These are phyloP conservation scores for Bungarus multicinctus DNA, from an alignment of 2,113 vertebrate genomes.

Conservation along the genomic window DNA sequence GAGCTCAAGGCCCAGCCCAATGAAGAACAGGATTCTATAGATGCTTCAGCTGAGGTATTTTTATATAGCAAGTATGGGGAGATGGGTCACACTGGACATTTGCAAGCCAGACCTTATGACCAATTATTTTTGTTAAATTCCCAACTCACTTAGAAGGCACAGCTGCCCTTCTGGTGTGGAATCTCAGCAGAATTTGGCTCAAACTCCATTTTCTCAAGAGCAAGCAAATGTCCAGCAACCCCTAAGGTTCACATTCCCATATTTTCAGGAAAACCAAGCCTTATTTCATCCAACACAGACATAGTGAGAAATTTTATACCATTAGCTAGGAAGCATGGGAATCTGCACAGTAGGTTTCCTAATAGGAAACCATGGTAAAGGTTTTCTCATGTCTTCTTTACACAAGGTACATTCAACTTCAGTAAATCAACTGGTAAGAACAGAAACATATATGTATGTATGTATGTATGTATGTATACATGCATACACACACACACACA, in stretches of 20 bases:
- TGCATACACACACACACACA: background rate
- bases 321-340: slow-evolving; percentile 61
- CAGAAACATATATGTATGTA: too few species aligned
- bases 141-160: background rate
- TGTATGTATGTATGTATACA: too few species aligned
- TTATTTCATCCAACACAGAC: slow-evolving; percentile 62
- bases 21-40: rapidly evolving
- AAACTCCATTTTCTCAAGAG: background rate
- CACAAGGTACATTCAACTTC: background rate
- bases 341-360: background rate
- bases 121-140: background rate
- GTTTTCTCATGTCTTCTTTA: background rate
- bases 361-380: background rate
- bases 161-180: background rate
- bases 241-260: slow-evolving; percentile 71
- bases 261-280: slow-evolving; percentile 51
- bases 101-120: rapidly evolving
- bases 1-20: background rate
- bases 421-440: background rate
- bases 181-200: background rate
- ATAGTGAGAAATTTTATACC: slow-evolving; percentile 45
- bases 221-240: background rate
- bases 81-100: background rate
- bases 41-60: rapidly evolving
- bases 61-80: rapidly evolving